Base-by-base conservation (phyloP, 2,113 vertebrate genomes). In the Calypte anna region DNA sequence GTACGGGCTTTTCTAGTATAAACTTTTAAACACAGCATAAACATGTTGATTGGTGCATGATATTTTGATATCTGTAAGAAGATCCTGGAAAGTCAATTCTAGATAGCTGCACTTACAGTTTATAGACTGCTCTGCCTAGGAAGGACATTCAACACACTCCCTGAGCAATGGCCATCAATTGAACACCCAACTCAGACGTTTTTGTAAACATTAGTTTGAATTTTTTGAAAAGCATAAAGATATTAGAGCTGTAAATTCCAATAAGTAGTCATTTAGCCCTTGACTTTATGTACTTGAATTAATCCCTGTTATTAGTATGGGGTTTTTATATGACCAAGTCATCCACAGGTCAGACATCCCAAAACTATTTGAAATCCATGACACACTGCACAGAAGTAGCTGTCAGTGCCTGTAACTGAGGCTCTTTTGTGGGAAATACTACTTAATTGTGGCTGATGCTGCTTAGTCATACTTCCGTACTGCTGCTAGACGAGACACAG, bases 291-390 rank as follows among this genome's bases (percentile, higher is more conserved):
- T 79, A 68, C 10, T 33, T 90, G 3, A 92, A 82, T 62, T 91
- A 82, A 82, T 91, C 36, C 7, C 24, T 89, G 24, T 86, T 88
- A 90, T 67, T 72, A 64, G 31, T 40, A 19, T 22, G 74, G 30
- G 24, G 13, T 6, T 87, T 87, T 92, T 50, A 46, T 64, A 59
- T 25, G 40, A 72, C 27, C 33, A 55, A 80, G 48, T 91, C 40
- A 91, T 58, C 31, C 46, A 28, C 69, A 81, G 48, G 86, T 90
- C 85, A 86, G 70, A 79, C 54, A 91, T 85, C 59, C 51, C 24
- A 80, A n/a, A 77, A 63, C 82, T 90, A 23, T 73, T 82, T 62
- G 40, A 93, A 93, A 69, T 79, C 46, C 62, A 31, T 93, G 87
- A 93, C 70, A 46, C 33, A 68, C 36, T 25, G 22, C 40, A 62